A percentile compares a stretch with the other conserved stretches of the same genome.
phyloP scores from a whole-genome alignment of 2,797 vertebrate genomes.

The Karalla daura region DNA sequence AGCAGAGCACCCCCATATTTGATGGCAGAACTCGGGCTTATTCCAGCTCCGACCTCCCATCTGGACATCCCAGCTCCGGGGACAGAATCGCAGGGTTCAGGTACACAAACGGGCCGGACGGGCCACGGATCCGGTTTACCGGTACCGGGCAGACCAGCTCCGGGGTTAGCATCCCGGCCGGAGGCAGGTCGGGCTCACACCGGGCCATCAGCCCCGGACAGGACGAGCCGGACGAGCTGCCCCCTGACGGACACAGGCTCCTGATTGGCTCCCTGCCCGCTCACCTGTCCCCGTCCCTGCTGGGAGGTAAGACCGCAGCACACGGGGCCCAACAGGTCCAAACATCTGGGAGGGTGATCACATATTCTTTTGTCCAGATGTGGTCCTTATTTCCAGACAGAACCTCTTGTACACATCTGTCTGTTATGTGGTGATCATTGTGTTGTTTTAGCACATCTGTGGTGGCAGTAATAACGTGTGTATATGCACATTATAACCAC shows the following conservation, averaged over 20 bases:
- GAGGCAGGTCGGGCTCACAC: constrained; percentile 86
- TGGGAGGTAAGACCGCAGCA: constrained; percentile 88
- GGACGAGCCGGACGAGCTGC: constrained; percentile 67
- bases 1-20: constrained; percentile 89
- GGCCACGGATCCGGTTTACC: constrained; percentile 80
- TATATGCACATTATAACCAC: no score
- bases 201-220: constrained; percentile 84
- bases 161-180: constrained; percentile 86
- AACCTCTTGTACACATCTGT: background rate
- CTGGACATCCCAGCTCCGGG: constrained; percentile 77
- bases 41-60: constrained; percentile 92
- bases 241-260: constrained; percentile 87
- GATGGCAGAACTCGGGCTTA: constrained; percentile 92
- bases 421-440: background rate
- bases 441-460: background rate
- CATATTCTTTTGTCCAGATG: background rate
- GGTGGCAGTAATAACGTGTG: background rate
- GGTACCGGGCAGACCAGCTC: constrained; percentile 72
- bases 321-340: background rate
- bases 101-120: constrained; percentile 80
- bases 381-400: background rate
- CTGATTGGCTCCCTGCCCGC: constrained; percentile 92
- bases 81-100: constrained; percentile 83
- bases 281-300: constrained; percentile 94
- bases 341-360: background rate